Evolutionary conservation across 2,113 vertebrate species (phyloP).

Genomic region (Gopherus evgoodei): DNA sequence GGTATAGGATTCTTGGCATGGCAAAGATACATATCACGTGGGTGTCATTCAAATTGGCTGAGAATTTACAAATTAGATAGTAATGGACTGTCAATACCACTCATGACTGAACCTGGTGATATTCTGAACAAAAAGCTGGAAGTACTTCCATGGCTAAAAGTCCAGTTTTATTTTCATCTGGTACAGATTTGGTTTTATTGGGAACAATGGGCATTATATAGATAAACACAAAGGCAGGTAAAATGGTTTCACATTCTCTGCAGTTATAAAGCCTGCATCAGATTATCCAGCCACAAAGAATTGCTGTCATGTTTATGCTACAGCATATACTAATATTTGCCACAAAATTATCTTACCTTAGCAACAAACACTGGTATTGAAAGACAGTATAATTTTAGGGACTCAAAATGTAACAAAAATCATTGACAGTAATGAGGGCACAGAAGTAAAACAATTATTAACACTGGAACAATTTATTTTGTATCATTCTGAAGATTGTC

Average conservation of each 20-base stretch:
- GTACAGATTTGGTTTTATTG: background rate
- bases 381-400: background rate
- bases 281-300: background rate
- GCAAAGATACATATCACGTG: background rate
- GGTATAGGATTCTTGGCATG: background rate
- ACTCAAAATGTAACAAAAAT: background rate
- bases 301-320: accelerated
- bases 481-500: background rate
- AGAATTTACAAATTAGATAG: background rate
- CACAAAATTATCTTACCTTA: background rate
- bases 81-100: background rate
- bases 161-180: background rate
- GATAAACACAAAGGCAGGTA: background rate
- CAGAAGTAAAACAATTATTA: slow-evolving; percentile 7
- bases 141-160: background rate
- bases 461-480: slow-evolving; percentile 8
- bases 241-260: background rate
- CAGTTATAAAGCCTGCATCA: background rate
- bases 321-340: background rate
- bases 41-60: background rate
- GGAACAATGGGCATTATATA: background rate
- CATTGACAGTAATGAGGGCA: background rate
- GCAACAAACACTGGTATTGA: background rate
- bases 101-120: background rate
- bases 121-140: background rate